These are phyloP conservation scores for Xenus cinereus DNA, from an alignment of 2,113 vertebrate genomes.

Conservation along the genomic window DNA sequence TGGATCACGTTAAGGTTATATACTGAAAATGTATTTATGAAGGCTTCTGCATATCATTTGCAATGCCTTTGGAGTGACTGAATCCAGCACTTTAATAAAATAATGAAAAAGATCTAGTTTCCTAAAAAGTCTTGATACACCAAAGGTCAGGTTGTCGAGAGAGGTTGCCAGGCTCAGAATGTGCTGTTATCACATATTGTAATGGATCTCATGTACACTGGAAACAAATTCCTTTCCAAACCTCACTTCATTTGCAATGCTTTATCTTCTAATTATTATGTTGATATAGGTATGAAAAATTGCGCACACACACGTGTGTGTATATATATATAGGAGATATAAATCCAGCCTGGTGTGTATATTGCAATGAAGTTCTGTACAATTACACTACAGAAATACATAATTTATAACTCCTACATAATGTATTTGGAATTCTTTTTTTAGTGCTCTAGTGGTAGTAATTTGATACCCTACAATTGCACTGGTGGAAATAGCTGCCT, in stretches of 20 bases:
- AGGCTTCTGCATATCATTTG: not conserved
- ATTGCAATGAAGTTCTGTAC: not conserved
- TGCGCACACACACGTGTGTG: not conserved
- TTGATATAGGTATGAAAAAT: not conserved
- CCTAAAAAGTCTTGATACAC: not conserved
- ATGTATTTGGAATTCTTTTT: constrained; percentile 49
- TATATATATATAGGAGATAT: not conserved
- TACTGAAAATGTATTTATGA: not conserved
- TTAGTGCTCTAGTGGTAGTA: constrained; percentile 24
- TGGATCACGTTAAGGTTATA: not conserved
- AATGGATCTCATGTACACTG: not conserved
- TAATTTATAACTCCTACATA: constrained; percentile 34
- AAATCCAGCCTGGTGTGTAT: not conserved
- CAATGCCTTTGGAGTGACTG: not conserved
- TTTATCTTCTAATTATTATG: not conserved
- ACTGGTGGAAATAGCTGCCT: not conserved
- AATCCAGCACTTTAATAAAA: not conserved
- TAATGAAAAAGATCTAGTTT: not conserved
- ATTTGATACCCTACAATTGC: constrained; percentile 13
- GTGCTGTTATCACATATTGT: not conserved
- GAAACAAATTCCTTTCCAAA: not conserved
- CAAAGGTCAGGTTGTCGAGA: not conserved
- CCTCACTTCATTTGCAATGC: not conserved
- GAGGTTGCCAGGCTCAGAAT: not conserved
- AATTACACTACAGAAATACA: constrained; percentile 10